Conservation (phyloP, 30 jellyfish, hydroid and myxozoan genomes). For the Hydractinia symbiolongicarpus region DNA sequence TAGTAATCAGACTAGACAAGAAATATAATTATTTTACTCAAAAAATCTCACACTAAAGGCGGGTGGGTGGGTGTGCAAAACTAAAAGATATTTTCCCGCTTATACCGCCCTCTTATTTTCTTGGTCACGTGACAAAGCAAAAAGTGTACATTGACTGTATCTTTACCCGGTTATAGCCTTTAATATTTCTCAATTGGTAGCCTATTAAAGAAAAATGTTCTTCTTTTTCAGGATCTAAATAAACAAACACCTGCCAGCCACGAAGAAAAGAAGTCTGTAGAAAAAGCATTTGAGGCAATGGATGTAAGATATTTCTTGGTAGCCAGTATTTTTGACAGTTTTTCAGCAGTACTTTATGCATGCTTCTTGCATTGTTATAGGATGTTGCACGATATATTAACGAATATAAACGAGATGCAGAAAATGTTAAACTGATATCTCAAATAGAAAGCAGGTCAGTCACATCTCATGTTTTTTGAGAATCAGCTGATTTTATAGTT, state of each 20-base stretch:
- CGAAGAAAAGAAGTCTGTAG: slow-evolving; percentile 54
- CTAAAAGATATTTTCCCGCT: no score
- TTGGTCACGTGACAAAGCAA: no score
- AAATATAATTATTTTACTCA: no score
- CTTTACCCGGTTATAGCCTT: no score
- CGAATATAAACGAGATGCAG: slow-evolving; percentile 77
- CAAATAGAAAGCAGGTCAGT: slow-evolving; percentile 79
- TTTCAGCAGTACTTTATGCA: background rate
- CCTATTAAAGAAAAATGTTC: background rate
- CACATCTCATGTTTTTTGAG: background rate
- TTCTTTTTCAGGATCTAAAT: slow-evolving; percentile 41
- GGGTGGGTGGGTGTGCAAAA: no score
- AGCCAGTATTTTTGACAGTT: background rate
- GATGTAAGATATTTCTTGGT: slow-evolving; percentile 49
- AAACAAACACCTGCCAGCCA: slow-evolving; percentile 83
- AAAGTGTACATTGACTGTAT: no score
- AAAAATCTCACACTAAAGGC: no score
- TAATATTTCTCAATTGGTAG: background rate
- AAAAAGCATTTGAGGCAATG: slow-evolving; percentile 63
- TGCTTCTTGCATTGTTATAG: slow-evolving; percentile 20
- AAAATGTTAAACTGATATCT: slow-evolving; percentile 48
- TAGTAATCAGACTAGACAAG: no score
- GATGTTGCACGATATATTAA: slow-evolving; percentile 80
- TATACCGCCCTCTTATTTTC: no score
- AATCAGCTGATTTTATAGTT: background rate